Evolutionary conservation across 2,888 invertebrate genomes (phyloP).

Genomic region (Eupithecia insigniata): DNA sequence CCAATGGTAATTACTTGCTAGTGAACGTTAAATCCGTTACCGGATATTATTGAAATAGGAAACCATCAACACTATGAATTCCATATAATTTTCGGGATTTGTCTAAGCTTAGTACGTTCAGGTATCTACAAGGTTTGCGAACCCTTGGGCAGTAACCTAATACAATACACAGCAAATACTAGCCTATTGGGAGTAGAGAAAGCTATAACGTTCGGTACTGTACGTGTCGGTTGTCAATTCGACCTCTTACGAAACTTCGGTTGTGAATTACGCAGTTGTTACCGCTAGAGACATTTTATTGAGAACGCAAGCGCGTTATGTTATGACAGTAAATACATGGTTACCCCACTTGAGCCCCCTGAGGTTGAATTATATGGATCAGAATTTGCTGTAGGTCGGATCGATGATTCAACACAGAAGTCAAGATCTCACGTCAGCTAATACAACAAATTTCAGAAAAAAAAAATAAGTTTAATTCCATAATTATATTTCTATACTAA

Average conservation of each 20-base stretch:
- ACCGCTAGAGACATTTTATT: constrained; percentile 28
- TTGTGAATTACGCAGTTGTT: constrained; percentile 46
- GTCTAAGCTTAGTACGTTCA: neutral
- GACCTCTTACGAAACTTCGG: constrained; percentile 54
- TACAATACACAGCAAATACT: neutral
- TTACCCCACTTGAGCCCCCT: neutral
- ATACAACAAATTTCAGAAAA: neutral
- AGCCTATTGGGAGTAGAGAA: constrained; percentile 45
- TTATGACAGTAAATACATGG: neutral
- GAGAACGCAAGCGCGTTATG: neutral
- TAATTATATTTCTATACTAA: no score
- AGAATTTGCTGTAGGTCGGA: neutral
- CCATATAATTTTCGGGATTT: neutral
- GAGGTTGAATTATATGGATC: neutral
- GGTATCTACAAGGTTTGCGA: neutral
- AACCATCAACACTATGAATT: neutral
- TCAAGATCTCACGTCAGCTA: neutral
- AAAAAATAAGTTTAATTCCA: neutral
- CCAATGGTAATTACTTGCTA: neutral
- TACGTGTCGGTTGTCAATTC: constrained; percentile 48
- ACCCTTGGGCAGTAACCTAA: neutral
- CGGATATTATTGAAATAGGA: neutral
- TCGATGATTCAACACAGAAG: neutral
- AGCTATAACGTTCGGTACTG: constrained; percentile 45
- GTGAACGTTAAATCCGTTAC: neutral